These are phyloP conservation scores for Bombus cullumanus DNA, from an alignment of 1,140 invertebrate species.

Conservation along the genomic window DNA sequence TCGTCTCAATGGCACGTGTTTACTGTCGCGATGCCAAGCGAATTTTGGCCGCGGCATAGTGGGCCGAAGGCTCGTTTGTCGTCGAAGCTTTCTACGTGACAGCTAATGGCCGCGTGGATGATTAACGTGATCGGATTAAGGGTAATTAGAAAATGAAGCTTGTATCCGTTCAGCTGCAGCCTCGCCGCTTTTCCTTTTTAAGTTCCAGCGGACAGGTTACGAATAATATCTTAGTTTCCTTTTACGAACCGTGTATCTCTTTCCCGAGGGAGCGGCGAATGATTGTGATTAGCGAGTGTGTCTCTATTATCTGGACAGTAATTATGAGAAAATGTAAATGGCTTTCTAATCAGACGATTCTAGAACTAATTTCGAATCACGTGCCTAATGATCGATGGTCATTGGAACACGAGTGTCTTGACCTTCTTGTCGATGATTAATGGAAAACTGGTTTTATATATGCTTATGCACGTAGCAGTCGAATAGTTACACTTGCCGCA, in stretches of 20 bases:
- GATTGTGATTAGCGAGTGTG: no score
- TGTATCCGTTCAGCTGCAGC: neutral
- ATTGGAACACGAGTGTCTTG: neutral
- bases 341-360: neutral
- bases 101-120: neutral
- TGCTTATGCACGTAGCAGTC: neutral
- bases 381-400: neutral
- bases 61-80: constrained; percentile 2
- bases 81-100: neutral
- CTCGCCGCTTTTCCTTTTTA: neutral
- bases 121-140: neutral
- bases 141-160: neutral
- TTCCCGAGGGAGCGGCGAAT: no score
- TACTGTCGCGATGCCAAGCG: constrained; percentile 51
- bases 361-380: neutral
- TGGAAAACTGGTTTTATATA: constrained; percentile 12
- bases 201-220: no score
- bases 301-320: neutral
- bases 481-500: neutral
- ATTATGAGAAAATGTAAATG: neutral
- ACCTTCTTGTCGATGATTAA: neutral
- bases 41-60: constrained; percentile 53
- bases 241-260: neutral
- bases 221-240: neutral
- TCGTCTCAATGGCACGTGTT: constrained; percentile 48